Percentiles rank a stretch among this genome's conserved stretches.
phyloP scores from a whole-genome alignment of 37 sponge, comb jelly and placozoan species.

The Eunapius fragilis region DNA sequence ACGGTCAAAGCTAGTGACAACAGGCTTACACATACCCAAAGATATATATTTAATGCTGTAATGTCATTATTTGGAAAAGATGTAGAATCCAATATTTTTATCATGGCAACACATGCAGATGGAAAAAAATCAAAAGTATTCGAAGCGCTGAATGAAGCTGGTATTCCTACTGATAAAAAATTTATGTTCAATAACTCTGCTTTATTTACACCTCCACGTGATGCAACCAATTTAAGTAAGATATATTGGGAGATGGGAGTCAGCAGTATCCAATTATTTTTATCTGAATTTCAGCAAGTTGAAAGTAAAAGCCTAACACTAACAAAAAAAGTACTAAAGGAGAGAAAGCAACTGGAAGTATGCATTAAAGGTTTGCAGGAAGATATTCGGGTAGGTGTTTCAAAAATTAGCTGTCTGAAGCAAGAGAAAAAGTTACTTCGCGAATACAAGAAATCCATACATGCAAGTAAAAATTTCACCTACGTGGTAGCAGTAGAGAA shows the following conservation, averaged over 20 bases:
- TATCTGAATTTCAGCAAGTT: not conserved
- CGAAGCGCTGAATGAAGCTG: conserved; percentile 41
- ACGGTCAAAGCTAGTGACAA: conserved; percentile 35
- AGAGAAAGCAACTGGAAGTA: not conserved
- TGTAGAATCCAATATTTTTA: conserved; percentile 36
- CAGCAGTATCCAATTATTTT: conserved; percentile 15
- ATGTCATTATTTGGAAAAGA: conserved; percentile 58
- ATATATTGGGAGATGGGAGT: conserved; percentile 46
- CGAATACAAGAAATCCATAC: not conserved
- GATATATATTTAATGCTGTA: conserved; percentile 53
- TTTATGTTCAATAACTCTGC: conserved; percentile 67
- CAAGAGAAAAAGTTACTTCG: not conserved
- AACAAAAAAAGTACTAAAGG: conserved; percentile 7
- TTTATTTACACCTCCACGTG: conserved; percentile 13
- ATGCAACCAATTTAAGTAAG: conserved; percentile 16
- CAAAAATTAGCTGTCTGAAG: not conserved
- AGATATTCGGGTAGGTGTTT: not conserved
- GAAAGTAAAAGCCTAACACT: not conserved
- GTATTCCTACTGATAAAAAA: not conserved
- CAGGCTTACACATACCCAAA: conserved; percentile 45
- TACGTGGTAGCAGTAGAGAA: not conserved
- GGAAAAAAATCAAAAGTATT: conserved; percentile 26
- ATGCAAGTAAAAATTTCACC: not conserved
- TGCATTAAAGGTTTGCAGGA: not conserved
- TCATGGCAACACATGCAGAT: conserved; percentile 60